Evolutionary conservation across 2,113 vertebrate species (phyloP).

Genomic region (Mixornis gularis): DNA sequence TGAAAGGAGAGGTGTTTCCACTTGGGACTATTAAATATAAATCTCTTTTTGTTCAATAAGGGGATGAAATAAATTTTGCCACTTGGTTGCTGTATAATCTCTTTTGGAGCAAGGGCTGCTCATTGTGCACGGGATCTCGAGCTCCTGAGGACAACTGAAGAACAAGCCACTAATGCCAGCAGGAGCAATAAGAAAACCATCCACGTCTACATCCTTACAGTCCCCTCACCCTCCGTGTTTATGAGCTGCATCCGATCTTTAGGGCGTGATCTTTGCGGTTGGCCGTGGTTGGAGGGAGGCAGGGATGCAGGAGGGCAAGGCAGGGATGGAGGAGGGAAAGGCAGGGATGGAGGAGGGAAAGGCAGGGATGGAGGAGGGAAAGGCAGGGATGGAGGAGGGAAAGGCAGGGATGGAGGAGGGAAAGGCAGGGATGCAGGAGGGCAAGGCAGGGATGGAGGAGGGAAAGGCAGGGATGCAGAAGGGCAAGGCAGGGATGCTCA

Average conservation of each 20-base stretch:
- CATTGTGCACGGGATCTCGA: background rate
- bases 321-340: too few species aligned
- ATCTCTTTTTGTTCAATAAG: background rate
- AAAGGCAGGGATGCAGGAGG: background rate
- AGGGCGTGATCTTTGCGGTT: fast-evolving
- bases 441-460: background rate
- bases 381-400: background rate
- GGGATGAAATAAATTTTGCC: background rate
- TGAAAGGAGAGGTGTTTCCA: background rate
- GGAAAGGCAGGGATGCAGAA: background rate
- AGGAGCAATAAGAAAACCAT: background rate
- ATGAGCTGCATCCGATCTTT: fast-evolving
- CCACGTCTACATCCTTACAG: fast-evolving
- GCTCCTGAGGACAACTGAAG: background rate
- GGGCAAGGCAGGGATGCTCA: background rate
- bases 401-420: background rate
- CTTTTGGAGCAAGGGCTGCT: background rate
- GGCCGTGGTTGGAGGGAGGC: fast-evolving
- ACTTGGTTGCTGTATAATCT: background rate
- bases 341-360: background rate
- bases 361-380: background rate
- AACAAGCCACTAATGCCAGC: background rate
- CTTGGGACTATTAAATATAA: background rate
- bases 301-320: background rate
- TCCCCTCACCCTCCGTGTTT: fast-evolving